A percentile compares a stretch with the other conserved stretches of the same genome.
Conservation (phyloP, 1,140 invertebrate genomes). For the Ganaspis sp. region DNA sequence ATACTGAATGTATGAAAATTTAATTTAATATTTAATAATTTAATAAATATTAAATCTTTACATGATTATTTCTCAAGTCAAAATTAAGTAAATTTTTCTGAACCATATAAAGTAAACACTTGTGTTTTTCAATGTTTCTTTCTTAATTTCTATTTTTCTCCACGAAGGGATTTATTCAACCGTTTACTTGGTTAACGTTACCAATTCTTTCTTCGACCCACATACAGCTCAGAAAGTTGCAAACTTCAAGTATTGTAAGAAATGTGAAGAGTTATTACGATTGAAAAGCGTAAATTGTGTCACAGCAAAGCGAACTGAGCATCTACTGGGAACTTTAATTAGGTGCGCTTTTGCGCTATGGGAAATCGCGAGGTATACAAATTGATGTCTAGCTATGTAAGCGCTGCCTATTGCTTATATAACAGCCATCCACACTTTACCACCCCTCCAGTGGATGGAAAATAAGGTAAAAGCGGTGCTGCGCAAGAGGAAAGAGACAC, state of each 20-base stretch:
- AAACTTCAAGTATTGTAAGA: neutral
- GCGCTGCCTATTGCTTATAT: slow-evolving; percentile 29
- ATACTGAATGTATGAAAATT: too few species aligned
- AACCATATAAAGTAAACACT: too few species aligned
- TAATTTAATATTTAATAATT: too few species aligned
- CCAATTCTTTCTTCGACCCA: too few species aligned
- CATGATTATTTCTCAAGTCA: too few species aligned
- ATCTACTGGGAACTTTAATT: slow-evolving; percentile 62
- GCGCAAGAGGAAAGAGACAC: slow-evolving; percentile 39
- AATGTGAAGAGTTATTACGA: neutral
- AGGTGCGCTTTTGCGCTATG: slow-evolving; percentile 50
- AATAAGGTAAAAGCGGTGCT: neutral
- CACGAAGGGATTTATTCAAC: too few species aligned
- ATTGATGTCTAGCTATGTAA: slow-evolving; percentile 27
- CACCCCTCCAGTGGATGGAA: neutral
- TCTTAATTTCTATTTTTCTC: too few species aligned
- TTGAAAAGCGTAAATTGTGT: slow-evolving; percentile 23
- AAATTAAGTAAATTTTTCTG: too few species aligned
- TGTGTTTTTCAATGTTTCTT: too few species aligned
- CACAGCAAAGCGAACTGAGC: slow-evolving; percentile 29
- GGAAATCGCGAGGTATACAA: slow-evolving; percentile 25
- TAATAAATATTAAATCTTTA: too few species aligned
- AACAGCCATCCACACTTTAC: neutral
- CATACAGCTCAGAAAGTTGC: too few species aligned
- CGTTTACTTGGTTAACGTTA: too few species aligned